Conservation (phyloP, 37 sponge, comb jelly and placozoan genomes). For the Diacarnus erythraeanus region DNA sequence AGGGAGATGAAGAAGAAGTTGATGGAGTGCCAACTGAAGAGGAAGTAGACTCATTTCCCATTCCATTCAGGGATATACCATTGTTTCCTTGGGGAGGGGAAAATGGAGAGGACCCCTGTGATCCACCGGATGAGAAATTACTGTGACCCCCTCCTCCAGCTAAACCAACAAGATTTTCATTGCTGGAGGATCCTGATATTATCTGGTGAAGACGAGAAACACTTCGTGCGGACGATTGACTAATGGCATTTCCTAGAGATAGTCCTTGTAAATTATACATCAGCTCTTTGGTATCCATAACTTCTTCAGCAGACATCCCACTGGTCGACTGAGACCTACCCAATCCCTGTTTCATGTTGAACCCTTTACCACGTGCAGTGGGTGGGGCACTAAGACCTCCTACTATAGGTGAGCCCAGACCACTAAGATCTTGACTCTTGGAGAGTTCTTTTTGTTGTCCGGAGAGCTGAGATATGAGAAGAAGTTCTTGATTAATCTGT, state of each 20-base stretch:
- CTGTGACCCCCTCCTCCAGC: background rate
- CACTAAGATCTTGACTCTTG: background rate
- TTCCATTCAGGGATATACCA: background rate
- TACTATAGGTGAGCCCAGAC: background rate
- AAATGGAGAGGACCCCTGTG: slow-evolving; percentile 10
- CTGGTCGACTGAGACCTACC: slow-evolving; percentile 3
- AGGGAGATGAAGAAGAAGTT: slow-evolving; percentile 1
- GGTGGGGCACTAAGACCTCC: background rate
- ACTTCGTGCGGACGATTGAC: slow-evolving; percentile 40
- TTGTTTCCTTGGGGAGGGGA: slow-evolving; percentile 19
- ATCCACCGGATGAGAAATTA: background rate
- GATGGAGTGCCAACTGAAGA: background rate
- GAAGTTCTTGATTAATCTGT: slow-evolving; percentile 40
- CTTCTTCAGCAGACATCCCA: background rate
- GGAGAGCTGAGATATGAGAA: slow-evolving; percentile 32
- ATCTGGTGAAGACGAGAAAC: slow-evolving; percentile 62
- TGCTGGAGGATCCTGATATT: slow-evolving; percentile 26
- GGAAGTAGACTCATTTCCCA: background rate
- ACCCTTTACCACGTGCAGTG: slow-evolving; percentile 4
- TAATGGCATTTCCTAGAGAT: slow-evolving; percentile 5
- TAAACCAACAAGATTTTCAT: background rate
- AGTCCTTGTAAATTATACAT: slow-evolving; percentile 17
- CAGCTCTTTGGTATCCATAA: background rate
- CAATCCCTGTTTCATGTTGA: background rate
- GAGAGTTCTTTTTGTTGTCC: background rate